These are phyloP conservation scores for Ochlodes sylvanus DNA, from an alignment of 2,888 invertebrate species.

Conservation along the genomic window DNA sequence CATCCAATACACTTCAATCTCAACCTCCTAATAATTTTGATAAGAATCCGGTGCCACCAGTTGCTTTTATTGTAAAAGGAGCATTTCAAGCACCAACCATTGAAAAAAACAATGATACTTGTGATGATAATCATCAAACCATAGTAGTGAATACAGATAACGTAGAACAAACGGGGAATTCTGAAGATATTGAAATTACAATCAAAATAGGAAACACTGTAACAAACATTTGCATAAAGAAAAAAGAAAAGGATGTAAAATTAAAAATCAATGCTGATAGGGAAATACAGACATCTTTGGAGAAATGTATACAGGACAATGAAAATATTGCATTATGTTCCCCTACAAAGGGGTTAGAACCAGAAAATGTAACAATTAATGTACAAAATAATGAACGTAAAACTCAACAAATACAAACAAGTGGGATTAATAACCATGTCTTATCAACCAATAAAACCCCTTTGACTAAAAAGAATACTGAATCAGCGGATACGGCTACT, in stretches of 20 bases:
- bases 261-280: slow-evolving; percentile 68
- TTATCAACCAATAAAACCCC: slow-evolving; percentile 48
- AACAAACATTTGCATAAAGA: slow-evolving; percentile 70
- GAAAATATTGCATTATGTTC: slow-evolving; percentile 44
- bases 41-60: slow-evolving; percentile 43
- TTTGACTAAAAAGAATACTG: slow-evolving; percentile 68
- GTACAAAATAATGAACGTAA: slow-evolving; percentile 43
- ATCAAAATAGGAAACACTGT: slow-evolving; percentile 71
- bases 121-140: slow-evolving; percentile 9
- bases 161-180: slow-evolving; percentile 36
- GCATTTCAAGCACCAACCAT: slow-evolving; percentile 45
- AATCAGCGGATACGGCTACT: slow-evolving; percentile 71
- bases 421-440: slow-evolving; percentile 35
- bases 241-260: slow-evolving; percentile 66
- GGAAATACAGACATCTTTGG: slow-evolving; percentile 67
- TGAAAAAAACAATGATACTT: slow-evolving; percentile 15
- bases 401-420: slow-evolving; percentile 38
- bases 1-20: background rate
- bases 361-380: slow-evolving; percentile 43
- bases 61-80: slow-evolving; percentile 65
- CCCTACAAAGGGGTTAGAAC: slow-evolving; percentile 46
- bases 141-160: slow-evolving; percentile 42
- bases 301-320: slow-evolving; percentile 30
- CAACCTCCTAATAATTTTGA: background rate
- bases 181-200: slow-evolving; percentile 72